A percentile compares a stretch with the other conserved stretches of the same genome.
Conservation (phyloP, 2,888 invertebrate species). For the Crocallis elinguaria region DNA sequence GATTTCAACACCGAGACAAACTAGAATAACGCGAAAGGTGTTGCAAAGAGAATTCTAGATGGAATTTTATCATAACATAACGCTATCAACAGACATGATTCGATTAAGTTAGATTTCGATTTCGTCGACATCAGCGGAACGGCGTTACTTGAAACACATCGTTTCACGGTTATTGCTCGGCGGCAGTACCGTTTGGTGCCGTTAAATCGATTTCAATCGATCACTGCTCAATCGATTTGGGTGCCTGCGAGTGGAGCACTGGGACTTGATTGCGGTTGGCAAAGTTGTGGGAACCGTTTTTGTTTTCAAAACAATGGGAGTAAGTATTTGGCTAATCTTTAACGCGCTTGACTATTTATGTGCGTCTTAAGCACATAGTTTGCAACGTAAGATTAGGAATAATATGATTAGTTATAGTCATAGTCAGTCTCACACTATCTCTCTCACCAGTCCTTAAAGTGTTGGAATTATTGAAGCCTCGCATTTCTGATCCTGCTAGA, state of each 20-base stretch:
- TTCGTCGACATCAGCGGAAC: slow-evolving; percentile 23
- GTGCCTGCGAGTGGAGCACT: slow-evolving; percentile 17
- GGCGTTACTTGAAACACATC: slow-evolving; percentile 29
- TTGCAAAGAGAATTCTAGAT: not conserved
- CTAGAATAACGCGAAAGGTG: not conserved
- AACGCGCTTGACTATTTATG: no score
- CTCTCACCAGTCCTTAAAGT: no score
- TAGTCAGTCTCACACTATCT: no score
- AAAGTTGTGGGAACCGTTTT: slow-evolving; percentile 14
- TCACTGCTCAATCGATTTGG: slow-evolving; percentile 25
- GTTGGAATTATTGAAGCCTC: no score
- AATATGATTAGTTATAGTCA: no score
- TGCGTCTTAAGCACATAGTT: no score
- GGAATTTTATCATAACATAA: not conserved
- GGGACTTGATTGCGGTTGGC: slow-evolving; percentile 19
- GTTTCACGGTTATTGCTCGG: slow-evolving; percentile 31
- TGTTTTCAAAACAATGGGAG: not conserved
- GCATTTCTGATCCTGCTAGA: no score
- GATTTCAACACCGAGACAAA: no score
- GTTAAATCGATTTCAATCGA: slow-evolving; percentile 34
- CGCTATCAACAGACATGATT: slow-evolving; percentile 1
- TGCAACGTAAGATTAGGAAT: no score
- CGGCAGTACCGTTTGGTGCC: slow-evolving; percentile 33
- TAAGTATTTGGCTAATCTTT: not conserved
- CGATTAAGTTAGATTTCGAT: slow-evolving; percentile 26